These are phyloP conservation scores for Morus bassanus DNA, from an alignment of 2,797 vertebrate species.

Conservation along the genomic window DNA sequence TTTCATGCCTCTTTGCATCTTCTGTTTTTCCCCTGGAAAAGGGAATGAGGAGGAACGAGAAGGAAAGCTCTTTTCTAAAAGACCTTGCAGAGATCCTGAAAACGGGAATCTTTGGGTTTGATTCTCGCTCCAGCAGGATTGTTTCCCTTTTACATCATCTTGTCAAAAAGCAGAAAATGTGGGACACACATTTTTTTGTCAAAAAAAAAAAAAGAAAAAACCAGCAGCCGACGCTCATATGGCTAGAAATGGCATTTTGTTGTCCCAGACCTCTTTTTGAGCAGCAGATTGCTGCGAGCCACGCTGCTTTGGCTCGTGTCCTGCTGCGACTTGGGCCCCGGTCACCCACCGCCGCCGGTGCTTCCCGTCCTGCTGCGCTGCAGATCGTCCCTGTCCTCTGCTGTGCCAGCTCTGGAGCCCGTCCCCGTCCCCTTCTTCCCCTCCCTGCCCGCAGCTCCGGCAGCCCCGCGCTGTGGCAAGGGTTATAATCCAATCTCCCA, in stretches of 20 bases:
- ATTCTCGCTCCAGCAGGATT: not conserved
- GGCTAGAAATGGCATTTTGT: not conserved
- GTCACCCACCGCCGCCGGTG: not conserved
- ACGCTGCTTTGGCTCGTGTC: not conserved
- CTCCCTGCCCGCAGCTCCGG: not conserved
- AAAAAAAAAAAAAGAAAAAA: not conserved
- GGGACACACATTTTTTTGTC: not conserved
- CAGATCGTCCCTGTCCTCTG: not conserved
- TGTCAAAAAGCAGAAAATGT: not conserved
- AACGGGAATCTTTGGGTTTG: not conserved
- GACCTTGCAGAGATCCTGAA: not conserved
- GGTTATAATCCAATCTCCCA: not conserved
- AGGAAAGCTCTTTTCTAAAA: not conserved
- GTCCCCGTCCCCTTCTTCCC: not conserved
- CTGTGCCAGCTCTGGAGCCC: not conserved
- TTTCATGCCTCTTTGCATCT: not conserved
- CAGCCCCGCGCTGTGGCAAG: fast-evolving
- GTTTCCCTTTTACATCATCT: not conserved
- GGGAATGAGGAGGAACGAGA: not conserved
- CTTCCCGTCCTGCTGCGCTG: not conserved
- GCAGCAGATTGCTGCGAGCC: not conserved
- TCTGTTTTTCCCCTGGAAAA: not conserved
- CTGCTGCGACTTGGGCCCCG: not conserved
- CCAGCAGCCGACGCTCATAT: not conserved
- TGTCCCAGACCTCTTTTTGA: not conserved